Base-by-base conservation (phyloP, 2,113 vertebrate genomes). In the Gnathonemus longibarbis region DNA sequence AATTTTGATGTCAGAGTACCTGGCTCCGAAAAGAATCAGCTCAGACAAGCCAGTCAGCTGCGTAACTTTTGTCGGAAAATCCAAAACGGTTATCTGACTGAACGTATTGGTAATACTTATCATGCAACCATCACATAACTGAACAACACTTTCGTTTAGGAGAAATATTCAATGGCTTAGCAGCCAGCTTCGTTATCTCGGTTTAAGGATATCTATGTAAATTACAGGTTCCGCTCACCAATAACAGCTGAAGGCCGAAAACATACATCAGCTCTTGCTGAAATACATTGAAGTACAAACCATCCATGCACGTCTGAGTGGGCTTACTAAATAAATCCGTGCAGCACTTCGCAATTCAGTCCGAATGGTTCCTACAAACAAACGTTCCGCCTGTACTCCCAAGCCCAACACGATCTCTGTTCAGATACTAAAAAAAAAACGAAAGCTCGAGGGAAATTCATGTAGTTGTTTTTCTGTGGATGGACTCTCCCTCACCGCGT, bases 271-370 rank as follows among this genome's bases (percentile, higher is more conserved):
- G 74, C 15, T 80, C 35, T 80, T 77, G 70, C 35, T 39, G 80
- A 84, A 84, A 84, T 21, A 84, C 8, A 84, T 70, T 56, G 19
- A 56, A 70, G 3, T 13, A 31, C n/a, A 27, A 31, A 11, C 62
- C n/a, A 0, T 70, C 10, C 62, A 27, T 27, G 3, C 19, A 2
- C 89, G 15, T 13, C 0, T 0, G 10, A 17, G 93, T 92, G 89
- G 66, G 48, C 15, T 90, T 74, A 35, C 90, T 93, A 94, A 95
- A 95, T 92, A 95, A 5, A 21, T 83, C n/a, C 94, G 94, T 84
- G 3, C 0, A 83, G 3, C 0, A 83, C 42, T 70, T 35, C 70
- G 31, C 35, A 0, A 39, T 0, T 0, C 1, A 6, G 1, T 8
- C 62, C 0, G 0, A 19, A 87, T 86, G 11, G 91, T 95, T 95